phyloP scores from a whole-genome alignment of 1,140 invertebrate genomes.

The Sarcophaga peregrina region DNA sequence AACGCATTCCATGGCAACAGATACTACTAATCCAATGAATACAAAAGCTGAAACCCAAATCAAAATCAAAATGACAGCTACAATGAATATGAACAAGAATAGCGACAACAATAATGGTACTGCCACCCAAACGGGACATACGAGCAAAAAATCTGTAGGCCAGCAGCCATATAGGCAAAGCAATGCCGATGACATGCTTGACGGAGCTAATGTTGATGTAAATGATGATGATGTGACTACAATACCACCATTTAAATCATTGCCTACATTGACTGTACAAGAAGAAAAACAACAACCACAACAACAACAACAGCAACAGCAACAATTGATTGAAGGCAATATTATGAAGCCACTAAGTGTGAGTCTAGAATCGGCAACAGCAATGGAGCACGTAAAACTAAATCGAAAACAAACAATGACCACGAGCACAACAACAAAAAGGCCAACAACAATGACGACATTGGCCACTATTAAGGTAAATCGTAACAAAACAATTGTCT shows the following conservation, averaged over 20 bases:
- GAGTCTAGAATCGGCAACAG: neutral
- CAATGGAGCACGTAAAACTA: neutral
- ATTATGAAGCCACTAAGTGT: neutral
- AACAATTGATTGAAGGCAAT: neutral
- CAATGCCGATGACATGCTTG: neutral
- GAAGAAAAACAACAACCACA: neutral
- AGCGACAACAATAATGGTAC: neutral
- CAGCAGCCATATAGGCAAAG: neutral
- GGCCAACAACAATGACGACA: slow-evolving; percentile 8
- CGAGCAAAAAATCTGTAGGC: neutral
- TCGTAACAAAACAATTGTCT: slow-evolving; percentile 31
- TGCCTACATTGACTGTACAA: slow-evolving; percentile 1
- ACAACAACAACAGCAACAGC: slow-evolving; percentile 8
- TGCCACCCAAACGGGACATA: neutral
- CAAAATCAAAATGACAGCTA: slow-evolving; percentile 22
- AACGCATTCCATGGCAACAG: neutral
- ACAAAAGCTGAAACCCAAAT: neutral
- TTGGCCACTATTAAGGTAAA: neutral
- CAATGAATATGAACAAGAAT: slow-evolving; percentile 1
- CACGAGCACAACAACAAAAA: slow-evolving; percentile 1
- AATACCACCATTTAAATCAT: slow-evolving; percentile 41
- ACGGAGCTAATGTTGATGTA: neutral
- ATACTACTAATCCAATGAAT: neutral
- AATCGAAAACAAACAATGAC: slow-evolving; percentile 15
- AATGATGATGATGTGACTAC: neutral